Base-by-base conservation (phyloP, 92 coral and sea anemone genomes). In the Pocillopora meandrina region DNA sequence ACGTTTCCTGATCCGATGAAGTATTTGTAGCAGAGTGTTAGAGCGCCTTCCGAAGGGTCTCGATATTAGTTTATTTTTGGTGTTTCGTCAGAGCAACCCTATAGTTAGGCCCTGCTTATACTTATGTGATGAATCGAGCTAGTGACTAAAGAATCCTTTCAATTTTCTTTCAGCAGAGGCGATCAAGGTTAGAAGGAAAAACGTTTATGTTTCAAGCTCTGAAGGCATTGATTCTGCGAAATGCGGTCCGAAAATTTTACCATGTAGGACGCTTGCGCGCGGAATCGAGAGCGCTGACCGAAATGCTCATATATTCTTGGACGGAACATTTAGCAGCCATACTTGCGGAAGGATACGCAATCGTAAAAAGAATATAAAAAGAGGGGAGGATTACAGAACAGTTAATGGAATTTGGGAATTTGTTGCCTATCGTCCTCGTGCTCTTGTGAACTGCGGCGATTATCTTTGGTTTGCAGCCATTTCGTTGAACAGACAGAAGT, bases 251-350 rank as follows among this genome's bases (percentile, higher is more conserved):
- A 36, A 35, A 15, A 10, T 21, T 3, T 19, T 11, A 55, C 80
- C 86, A 9, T 83, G 86, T 72, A 61, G 72, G 63, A 83, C 86
- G 80, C 80, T 83, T 74, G 86, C 86, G 2, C 80, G 65, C 10
- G 80, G 79, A 12, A 1, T 83, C 52, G 80, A 72, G 74, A 49
- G 21, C 49, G 80, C 80, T 74, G 80, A 1, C 71, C 21, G 42
- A 47, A 83, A 83, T 74, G 80, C 23, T 55, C 74, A 72, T 31
- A 61, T 83, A 73, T 74, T 73, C 1, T 12, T 83, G 34, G 59
- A 83, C 55, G 86, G 86, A 18, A 20, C 74, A 21, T 73, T 62
- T 10, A 58, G 42, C 10, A 63, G 61, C 14, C 62, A 60, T 31
- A 34, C 49, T 18, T 82, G 78, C 34, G 61, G 17, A 76, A 36